A percentile compares a stretch with the other conserved stretches of the same genome.
These are phyloP conservation scores for Melangyna quadrimaculata DNA, from an alignment of 2,888 invertebrate species.

Conservation along the genomic window DNA sequence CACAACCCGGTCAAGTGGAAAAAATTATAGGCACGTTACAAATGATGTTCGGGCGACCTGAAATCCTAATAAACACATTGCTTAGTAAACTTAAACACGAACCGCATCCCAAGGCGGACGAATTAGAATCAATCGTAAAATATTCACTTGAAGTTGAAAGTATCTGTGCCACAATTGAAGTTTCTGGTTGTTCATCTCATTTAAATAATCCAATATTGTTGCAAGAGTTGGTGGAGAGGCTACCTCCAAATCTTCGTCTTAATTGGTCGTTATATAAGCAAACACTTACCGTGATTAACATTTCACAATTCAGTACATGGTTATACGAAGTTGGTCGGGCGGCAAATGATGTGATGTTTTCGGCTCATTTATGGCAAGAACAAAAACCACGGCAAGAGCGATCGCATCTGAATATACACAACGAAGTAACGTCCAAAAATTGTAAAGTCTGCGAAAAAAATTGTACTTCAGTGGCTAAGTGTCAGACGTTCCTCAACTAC, in stretches of 20 bases:
- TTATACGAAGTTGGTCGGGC: constrained; percentile 18
- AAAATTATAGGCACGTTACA: no score
- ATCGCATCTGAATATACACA: constrained; percentile 17
- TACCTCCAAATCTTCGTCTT: neutral
- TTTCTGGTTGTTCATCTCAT: constrained; percentile 18
- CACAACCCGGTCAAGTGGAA: no score
- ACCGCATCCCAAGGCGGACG: neutral
- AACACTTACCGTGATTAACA: neutral
- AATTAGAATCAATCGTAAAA: no score
- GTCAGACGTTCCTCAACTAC: constrained; percentile 9
- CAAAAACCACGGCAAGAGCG: neutral
- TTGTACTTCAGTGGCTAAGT: constrained; percentile 1
- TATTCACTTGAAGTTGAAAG: no score
- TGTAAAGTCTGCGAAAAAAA: constrained; percentile 17
- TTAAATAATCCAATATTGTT: constrained; percentile 27
- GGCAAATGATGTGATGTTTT: neutral
- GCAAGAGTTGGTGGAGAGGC: neutral
- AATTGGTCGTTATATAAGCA: constrained; percentile 7
- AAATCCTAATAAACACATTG: neutral
- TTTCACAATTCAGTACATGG: constrained; percentile 15
- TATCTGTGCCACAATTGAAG: constrained; percentile 11
- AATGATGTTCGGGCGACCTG: no score
- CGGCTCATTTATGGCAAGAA: neutral
- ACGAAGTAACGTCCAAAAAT: neutral
- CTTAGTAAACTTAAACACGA: neutral